These are phyloP conservation scores for Macrostomum lignano DNA, from an alignment of 1,140 invertebrate species.

Conservation along the genomic window DNA sequence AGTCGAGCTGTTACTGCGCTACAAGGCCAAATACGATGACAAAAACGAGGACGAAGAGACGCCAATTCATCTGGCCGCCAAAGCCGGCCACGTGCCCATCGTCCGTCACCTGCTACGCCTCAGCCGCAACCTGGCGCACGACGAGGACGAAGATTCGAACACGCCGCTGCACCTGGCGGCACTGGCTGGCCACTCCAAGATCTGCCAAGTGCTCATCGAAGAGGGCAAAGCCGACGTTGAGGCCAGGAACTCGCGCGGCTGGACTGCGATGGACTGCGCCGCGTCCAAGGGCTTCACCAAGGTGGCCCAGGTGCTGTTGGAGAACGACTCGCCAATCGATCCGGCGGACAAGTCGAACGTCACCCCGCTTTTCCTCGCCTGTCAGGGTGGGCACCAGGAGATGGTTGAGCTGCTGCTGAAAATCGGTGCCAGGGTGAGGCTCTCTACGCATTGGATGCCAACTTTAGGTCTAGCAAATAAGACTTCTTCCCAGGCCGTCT, in stretches of 20 bases:
- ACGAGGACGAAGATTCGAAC: conserved; percentile 40
- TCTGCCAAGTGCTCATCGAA: conserved; percentile 19
- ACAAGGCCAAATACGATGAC: conserved; percentile 20
- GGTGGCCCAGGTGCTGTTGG: conserved; percentile 22
- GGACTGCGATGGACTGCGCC: conserved; percentile 31
- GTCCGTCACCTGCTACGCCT: conserved; percentile 21
- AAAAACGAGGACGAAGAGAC: conserved; percentile 32
- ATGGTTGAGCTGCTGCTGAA: conserved; percentile 24
- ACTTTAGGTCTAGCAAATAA: no score
- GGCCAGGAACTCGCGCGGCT: conserved; percentile 27
- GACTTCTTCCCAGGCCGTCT: no score
- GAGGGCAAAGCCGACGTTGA: conserved; percentile 25
- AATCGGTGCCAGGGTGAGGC: conserved; percentile 18
- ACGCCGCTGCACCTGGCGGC: conserved; percentile 29
- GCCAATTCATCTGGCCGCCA: conserved; percentile 29
- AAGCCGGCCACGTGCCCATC: conserved; percentile 27
- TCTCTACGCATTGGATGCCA: no score
- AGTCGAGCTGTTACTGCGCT: conserved; percentile 18
- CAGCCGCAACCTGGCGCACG: conserved; percentile 14
- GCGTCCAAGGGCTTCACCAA: conserved; percentile 27
- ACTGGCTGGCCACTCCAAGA: conserved; percentile 21
- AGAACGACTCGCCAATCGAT: conserved; percentile 25
- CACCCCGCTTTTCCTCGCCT: conserved; percentile 26
- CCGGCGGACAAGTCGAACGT: conserved; percentile 29
- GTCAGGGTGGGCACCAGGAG: conserved; percentile 18